Evolutionary conservation across 2,888 invertebrate species (phyloP).

Genomic region (Dryocosmus kuriphilus): DNA sequence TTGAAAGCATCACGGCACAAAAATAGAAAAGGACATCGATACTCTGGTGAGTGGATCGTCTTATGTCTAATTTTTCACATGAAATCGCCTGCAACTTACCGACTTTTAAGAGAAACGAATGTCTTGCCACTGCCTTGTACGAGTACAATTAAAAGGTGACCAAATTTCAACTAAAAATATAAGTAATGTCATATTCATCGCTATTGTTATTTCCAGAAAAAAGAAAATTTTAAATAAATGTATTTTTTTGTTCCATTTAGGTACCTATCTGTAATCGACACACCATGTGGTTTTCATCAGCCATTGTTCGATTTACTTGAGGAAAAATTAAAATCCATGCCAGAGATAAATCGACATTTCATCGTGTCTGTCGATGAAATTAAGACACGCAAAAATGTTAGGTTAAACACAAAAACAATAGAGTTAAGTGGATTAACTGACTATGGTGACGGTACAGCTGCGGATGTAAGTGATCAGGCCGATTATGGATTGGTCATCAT

Average conservation of each 20-base stretch:
- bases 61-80: neutral
- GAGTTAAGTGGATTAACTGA: conserved; percentile 83
- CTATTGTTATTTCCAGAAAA: neutral
- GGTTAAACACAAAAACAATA: conserved; percentile 91
- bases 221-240: neutral
- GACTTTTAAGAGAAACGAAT: conserved; percentile 21
- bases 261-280: conserved; percentile 41
- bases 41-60: conserved; percentile 9
- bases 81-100: conserved; percentile 1
- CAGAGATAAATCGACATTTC: conserved; percentile 25
- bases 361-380: conserved; percentile 37
- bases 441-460: conserved; percentile 63
- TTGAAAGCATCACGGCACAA: no score
- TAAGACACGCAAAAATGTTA: conserved; percentile 80
- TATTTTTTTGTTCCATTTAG: neutral
- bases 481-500: conserved; percentile 56
- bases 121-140: conserved; percentile 20
- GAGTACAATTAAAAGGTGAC: conserved; percentile 30
- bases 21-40: neutral
- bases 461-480: conserved; percentile 43
- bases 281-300: conserved; percentile 84
- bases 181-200: neutral
- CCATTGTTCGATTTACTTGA: conserved; percentile 88
- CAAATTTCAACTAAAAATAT: neutral
- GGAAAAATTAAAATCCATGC: conserved; percentile 79